Evolutionary conservation across 2,797 vertebrate genomes (phyloP).

Genomic region (Phrynocephalus guinanensis): DNA sequence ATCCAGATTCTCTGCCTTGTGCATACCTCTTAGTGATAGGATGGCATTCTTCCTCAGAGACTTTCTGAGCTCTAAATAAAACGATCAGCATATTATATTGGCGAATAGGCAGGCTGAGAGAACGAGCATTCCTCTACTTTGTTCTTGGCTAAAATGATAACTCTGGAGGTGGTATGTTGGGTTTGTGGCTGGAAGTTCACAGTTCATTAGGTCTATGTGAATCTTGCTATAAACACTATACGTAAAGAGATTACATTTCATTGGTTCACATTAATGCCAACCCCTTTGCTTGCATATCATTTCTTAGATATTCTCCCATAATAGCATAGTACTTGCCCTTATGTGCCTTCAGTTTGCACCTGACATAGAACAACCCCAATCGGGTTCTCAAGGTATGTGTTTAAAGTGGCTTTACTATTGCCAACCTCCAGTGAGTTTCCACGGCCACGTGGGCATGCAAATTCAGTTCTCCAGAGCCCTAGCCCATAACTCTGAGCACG

Average conservation of each 20-base stretch:
- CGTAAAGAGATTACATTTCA: neutral
- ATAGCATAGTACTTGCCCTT: too few species aligned
- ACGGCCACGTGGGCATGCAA: too few species aligned
- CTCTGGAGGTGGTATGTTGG: neutral
- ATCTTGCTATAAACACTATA: neutral
- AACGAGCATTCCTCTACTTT: neutral
- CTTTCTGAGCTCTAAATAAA: too few species aligned
- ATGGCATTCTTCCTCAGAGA: neutral
- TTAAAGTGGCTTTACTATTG: too few species aligned
- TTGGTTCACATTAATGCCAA: neutral
- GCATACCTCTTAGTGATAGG: neutral
- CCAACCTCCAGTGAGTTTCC: too few species aligned
- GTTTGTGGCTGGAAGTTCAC: neutral
- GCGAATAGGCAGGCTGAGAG: too few species aligned
- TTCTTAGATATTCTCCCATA: neutral
- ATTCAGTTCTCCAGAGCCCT: too few species aligned
- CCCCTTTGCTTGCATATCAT: neutral
- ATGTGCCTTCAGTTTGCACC: too few species aligned
- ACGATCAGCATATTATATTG: neutral
- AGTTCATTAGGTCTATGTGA: neutral
- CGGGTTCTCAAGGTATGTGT: too few species aligned
- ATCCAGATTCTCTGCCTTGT: neutral
- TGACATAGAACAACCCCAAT: too few species aligned
- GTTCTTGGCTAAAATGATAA: neutral
- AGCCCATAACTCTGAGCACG: too few species aligned